These are phyloP conservation scores for Halocaridina rubra DNA, from an alignment of 2,888 invertebrate genomes.

Conservation along the genomic window DNA sequence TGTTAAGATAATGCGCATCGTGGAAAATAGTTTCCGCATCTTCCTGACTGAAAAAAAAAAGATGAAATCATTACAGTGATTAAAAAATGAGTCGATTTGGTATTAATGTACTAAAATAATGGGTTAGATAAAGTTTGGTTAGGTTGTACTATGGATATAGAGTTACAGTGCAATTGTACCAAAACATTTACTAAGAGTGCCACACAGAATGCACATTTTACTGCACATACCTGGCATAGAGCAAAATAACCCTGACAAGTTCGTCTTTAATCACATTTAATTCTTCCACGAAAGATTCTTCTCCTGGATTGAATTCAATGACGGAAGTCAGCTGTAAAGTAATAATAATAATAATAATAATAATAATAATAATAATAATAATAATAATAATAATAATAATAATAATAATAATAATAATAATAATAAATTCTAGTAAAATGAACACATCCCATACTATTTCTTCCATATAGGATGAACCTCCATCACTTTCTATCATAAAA, in stretches of 20 bases:
- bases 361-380: background rate
- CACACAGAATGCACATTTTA: too few species aligned
- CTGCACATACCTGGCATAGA: slow-evolving; percentile 17
- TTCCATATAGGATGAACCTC: too few species aligned
- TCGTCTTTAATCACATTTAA: slow-evolving; percentile 14
- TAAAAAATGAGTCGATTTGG: too few species aligned
- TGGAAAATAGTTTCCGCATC: slow-evolving; percentile 91
- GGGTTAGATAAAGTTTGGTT: too few species aligned
- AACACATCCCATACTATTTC: too few species aligned
- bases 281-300: slow-evolving; percentile 21
- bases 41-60: slow-evolving; percentile 75
- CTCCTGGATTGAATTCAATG: slow-evolving; percentile 20
- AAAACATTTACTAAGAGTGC: too few species aligned
- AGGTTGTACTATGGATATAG: too few species aligned
- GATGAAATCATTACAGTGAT: too few species aligned
- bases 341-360: background rate
- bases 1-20: slow-evolving; percentile 86
- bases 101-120: too few species aligned
- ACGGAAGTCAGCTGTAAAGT: slow-evolving; percentile 18
- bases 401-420: background rate
- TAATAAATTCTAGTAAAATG: background rate
- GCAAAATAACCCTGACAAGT: slow-evolving; percentile 30
- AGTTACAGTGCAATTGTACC: too few species aligned
- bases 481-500: too few species aligned
- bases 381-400: background rate